Conservation (phyloP, 1,140 invertebrate species). For the Catajapyx aquilonaris region DNA sequence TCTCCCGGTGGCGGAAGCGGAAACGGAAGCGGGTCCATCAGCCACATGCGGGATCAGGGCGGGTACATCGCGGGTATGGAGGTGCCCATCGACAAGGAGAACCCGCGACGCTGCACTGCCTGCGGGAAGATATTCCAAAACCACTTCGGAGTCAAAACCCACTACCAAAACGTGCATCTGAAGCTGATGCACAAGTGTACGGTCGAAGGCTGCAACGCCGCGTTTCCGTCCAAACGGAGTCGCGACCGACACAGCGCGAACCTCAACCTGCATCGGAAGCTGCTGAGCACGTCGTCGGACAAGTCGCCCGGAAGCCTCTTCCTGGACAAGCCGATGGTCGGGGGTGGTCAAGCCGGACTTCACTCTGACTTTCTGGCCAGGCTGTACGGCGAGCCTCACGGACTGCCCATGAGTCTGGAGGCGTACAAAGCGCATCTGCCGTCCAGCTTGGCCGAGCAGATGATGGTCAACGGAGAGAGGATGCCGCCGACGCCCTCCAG, state of each 20-base stretch:
- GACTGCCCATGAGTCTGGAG: slow-evolving; percentile 30
- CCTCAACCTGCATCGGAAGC: slow-evolving; percentile 70
- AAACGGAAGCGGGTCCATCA: slow-evolving; percentile 30
- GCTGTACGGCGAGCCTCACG: slow-evolving; percentile 48
- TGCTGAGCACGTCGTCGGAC: slow-evolving; percentile 47
- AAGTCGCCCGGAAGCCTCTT: slow-evolving; percentile 13
- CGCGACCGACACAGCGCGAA: slow-evolving; percentile 84
- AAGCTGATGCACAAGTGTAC: slow-evolving; percentile 92
- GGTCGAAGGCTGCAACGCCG: slow-evolving; percentile 85
- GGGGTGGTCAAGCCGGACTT: slow-evolving; percentile 26
- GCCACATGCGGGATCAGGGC: slow-evolving; percentile 40
- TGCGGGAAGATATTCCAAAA: slow-evolving; percentile 90
- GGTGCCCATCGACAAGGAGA: slow-evolving; percentile 65
- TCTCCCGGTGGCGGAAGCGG: no score
- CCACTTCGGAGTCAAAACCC: slow-evolving; percentile 83
- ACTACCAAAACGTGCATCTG: slow-evolving; percentile 88
- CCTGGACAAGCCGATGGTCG: slow-evolving; percentile 22
- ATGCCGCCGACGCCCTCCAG: slow-evolving; percentile 15
- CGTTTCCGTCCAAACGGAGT: slow-evolving; percentile 84
- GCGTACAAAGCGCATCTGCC: slow-evolving; percentile 23
- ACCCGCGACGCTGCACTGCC: slow-evolving; percentile 65
- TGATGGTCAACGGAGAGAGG: slow-evolving; percentile 23
- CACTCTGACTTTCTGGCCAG: slow-evolving; percentile 61
- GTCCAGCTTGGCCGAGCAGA: slow-evolving; percentile 17
- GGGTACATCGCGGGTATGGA: slow-evolving; percentile 48